A percentile compares a stretch with the other conserved stretches of the same genome.
phyloP scores from a whole-genome alignment of 1,140 invertebrate genomes.

The Myzus persicae region DNA sequence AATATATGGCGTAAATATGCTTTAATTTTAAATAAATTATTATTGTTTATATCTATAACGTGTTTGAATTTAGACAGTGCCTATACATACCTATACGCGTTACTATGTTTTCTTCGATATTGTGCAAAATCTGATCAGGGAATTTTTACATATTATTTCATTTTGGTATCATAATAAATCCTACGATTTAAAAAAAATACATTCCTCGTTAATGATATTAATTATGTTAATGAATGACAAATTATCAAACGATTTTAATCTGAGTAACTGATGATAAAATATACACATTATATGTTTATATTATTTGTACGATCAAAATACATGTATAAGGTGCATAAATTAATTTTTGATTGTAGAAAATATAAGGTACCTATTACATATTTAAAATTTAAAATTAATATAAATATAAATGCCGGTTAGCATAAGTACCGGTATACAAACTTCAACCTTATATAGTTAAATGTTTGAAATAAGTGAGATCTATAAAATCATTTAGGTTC shows the following conservation, averaged over 20 bases:
- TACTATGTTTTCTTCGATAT: background rate
- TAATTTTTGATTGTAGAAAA: background rate
- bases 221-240: background rate
- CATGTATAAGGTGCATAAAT: background rate
- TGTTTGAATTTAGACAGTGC: background rate
- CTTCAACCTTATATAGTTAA: background rate
- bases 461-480: background rate
- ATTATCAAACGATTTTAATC: background rate
- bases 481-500: background rate
- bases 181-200: background rate
- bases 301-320: background rate
- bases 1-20: too few species aligned
- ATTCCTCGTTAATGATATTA: background rate
- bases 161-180: background rate
- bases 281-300: background rate
- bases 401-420: background rate
- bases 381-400: background rate
- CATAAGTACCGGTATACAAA: background rate
- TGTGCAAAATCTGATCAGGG: background rate
- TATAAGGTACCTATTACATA: too few species aligned
- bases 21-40: background rate
- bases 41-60: background rate
- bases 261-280: background rate
- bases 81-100: too few species aligned
- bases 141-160: background rate